Percentiles rank a stretch among this genome's conserved stretches.
These are phyloP conservation scores for Zaprionus inermis DNA, from an alignment of 1,140 invertebrate species.

Conservation along the genomic window DNA sequence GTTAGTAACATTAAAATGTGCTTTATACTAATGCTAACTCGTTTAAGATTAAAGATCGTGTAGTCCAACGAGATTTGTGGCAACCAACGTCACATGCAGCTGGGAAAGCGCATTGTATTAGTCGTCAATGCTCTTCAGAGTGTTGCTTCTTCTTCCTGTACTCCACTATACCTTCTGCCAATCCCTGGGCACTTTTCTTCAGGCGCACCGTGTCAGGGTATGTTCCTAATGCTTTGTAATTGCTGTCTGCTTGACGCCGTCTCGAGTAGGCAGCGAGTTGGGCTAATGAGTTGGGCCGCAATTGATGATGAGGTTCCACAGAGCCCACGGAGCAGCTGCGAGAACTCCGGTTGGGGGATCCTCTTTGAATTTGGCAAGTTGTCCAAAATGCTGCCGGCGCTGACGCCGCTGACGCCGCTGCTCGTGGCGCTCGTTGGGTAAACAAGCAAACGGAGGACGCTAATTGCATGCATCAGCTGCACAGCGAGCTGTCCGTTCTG, in stretches of 20 bases:
- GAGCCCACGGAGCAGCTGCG: background rate
- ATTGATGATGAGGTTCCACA: constrained; percentile 10
- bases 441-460: constrained; percentile 37
- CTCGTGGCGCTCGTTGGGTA: constrained; percentile 9
- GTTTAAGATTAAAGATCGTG: too few relatives aligned
- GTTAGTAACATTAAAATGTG: too few relatives aligned
- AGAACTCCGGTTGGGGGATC: constrained; percentile 1
- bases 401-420: constrained; percentile 14
- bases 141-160: background rate
- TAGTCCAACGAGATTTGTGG: too few relatives aligned
- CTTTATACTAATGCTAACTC: too few relatives aligned
- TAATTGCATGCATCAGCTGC: constrained; percentile 50
- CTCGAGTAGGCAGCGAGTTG: constrained; percentile 15
- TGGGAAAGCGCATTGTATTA: background rate
- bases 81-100: too few relatives aligned
- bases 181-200: background rate
- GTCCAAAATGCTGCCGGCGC: constrained; percentile 11
- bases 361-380: constrained; percentile 24
- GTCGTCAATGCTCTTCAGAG: background rate
- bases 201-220: constrained; percentile 2
- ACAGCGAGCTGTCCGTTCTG: constrained; percentile 33
- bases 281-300: constrained; percentile 32
- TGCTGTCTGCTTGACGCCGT: constrained; percentile 34
- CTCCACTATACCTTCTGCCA: background rate
- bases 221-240: constrained; percentile 26